Evolutionary conservation across 1,140 invertebrate genomes (phyloP).

Genomic region (Drosophila punjabiensis): DNA sequence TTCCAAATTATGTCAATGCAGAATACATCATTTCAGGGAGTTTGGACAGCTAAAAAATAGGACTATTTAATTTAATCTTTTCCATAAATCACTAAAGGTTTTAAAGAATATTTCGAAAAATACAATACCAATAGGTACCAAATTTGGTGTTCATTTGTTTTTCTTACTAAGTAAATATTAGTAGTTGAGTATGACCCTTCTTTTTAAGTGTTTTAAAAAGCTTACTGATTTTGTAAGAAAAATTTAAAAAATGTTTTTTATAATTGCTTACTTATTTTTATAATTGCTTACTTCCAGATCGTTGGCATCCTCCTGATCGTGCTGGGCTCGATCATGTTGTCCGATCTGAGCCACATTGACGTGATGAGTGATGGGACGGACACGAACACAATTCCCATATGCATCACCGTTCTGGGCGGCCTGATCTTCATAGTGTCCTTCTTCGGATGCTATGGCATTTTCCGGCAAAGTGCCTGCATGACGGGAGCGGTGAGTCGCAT

Average conservation of each 20-base stretch:
- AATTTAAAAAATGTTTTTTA: neutral
- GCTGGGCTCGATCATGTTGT: conserved; percentile 87
- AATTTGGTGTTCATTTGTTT: too few relatives aligned
- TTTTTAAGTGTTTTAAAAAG: too few relatives aligned
- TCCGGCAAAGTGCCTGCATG: conserved; percentile 93
- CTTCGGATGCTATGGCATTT: conserved; percentile 94
- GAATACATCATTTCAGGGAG: neutral
- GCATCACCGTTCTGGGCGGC: conserved; percentile 90
- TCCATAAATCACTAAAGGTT: too few relatives aligned
- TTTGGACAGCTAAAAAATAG: neutral
- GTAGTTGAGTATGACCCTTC: too few relatives aligned
- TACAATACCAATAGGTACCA: too few relatives aligned
- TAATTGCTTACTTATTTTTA: neutral
- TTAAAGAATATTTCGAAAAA: too few relatives aligned
- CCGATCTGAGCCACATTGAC: conserved; percentile 85
- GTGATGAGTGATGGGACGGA: conserved; percentile 85
- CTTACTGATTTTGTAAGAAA: neutral
- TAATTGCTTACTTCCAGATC: conserved; percentile 84
- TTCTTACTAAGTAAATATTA: too few relatives aligned
- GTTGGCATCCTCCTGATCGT: conserved; percentile 88
- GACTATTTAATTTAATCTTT: too few relatives aligned
- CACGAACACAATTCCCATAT: conserved; percentile 87
- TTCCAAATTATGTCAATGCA: neutral
- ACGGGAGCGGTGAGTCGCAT: conserved; percentile 88
- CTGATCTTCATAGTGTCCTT: conserved; percentile 92